A percentile compares a stretch with the other conserved stretches of the same genome.
These are phyloP conservation scores for Dolichotis patagonum DNA, from an alignment of 2,113 vertebrate species.

Conservation along the genomic window DNA sequence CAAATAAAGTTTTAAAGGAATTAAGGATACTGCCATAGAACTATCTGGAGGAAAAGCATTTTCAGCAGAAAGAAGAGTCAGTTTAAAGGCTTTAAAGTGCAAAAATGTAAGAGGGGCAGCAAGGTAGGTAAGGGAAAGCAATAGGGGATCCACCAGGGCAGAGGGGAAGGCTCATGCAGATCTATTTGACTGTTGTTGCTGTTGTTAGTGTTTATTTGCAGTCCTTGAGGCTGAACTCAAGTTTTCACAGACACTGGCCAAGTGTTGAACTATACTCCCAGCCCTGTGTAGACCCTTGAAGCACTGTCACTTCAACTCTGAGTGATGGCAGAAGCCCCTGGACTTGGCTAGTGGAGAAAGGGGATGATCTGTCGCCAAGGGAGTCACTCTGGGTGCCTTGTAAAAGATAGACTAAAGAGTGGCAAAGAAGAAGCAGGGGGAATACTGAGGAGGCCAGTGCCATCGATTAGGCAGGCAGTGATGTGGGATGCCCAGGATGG, in stretches of 20 bases:
- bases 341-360: background rate
- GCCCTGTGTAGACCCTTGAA: background rate
- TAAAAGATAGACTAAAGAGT: background rate
- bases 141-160: fast-evolving
- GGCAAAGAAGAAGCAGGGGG: background rate
- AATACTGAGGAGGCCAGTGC: fast-evolving
- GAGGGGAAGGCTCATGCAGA: fast-evolving
- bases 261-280: background rate
- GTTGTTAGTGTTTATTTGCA: background rate
- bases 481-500: background rate
- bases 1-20: background rate
- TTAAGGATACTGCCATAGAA: background rate
- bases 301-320: background rate
- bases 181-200: background rate
- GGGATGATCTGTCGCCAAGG: background rate
- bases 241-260: background rate
- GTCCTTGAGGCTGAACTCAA: background rate
- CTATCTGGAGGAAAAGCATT: background rate
- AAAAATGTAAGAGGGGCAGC: background rate
- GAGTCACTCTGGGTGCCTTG: background rate
- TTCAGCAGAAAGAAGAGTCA: background rate
- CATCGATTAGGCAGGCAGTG: background rate
- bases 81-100: background rate
- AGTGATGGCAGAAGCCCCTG: background rate
- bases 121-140: background rate